A percentile compares a stretch with the other conserved stretches of the same genome.
Evolutionary conservation across 2,113 vertebrate genomes (phyloP).

Genomic region (Ciconia maguari): DNA sequence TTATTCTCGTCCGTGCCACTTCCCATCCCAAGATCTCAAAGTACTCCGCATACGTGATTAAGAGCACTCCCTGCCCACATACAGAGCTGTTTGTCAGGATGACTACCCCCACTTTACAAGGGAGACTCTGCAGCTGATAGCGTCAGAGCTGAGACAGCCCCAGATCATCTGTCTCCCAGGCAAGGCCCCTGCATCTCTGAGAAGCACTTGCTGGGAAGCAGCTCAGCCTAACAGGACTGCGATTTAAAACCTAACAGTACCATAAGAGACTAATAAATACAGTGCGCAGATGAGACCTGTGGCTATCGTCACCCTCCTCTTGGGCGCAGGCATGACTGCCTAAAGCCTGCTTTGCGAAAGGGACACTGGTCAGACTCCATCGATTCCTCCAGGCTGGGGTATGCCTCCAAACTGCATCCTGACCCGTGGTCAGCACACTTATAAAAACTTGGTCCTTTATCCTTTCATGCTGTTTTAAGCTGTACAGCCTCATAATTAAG

Average conservation of each 20-base stretch:
- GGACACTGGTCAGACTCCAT: background rate
- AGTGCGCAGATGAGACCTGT: background rate
- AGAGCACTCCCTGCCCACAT: constrained; percentile 34
- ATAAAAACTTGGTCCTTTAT: background rate
- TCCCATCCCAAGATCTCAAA: background rate
- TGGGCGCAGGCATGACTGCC: rapidly evolving
- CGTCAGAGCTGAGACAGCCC: constrained; percentile 34
- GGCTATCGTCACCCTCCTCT: background rate
- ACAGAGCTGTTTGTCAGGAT: constrained; percentile 45
- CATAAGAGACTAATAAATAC: background rate
- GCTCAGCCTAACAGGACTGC: background rate
- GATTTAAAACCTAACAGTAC: background rate
- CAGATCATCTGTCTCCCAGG: background rate
- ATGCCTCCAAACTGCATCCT: background rate
- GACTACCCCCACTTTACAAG: constrained; percentile 23
- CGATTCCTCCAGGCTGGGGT: background rate
- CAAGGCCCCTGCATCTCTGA: background rate
- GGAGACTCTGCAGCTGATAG: constrained; percentile 18
- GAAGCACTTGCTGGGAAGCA: constrained; percentile 1
- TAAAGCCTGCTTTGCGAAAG: rapidly evolving
- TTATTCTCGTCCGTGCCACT: background rate
- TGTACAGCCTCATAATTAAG: background rate
- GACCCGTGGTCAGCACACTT: rapidly evolving
- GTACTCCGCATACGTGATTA: constrained; percentile 7
- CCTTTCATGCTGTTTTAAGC: background rate